Evolutionary conservation across 2,888 invertebrate genomes (phyloP), one percentile per base, ranked within the genome.

Genomic region (Morinoia aosen): DNA sequence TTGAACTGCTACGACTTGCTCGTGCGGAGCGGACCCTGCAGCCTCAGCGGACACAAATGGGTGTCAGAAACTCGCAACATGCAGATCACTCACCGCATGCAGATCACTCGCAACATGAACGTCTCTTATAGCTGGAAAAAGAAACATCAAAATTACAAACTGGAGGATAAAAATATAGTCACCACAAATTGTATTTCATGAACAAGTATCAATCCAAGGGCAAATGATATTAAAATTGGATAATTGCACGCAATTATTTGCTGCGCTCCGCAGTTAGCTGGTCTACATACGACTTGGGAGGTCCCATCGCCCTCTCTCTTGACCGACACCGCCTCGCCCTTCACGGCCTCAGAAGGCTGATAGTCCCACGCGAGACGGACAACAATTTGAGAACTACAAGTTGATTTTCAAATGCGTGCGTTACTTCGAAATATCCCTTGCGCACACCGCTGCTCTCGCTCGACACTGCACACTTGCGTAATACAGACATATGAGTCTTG

Each of bases 201-300:
- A 16, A 33, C 76, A 76, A 33, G 76, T 33, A 76, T 76, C 76
- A 76, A 76, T 76, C 76, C 25, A 25, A 33, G 10, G 76, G 76
- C 33, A 76, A 76, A 76, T 76, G 76, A 76, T 76, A 76, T 76
- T 76, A 76, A 76, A 76, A 76, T 76, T 76, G 76, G 76, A 76
- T 76, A 76, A 76, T 76, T 76, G 76, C 76, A 76, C 76, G 33
- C 76, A 76, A 76, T 76, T 76, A 76, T 76, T 25, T 5, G 19
- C 33, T 33, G 76, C 25, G 2, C 61, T 33, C 25, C 76, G 76
- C 25, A 76, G 76, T 76, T 76, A 25, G 16, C 25, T 33, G 76
- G 76, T 33, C 25, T 76, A 76, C 76, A 76, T 33, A 33, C 76
- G 76, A 76, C 76, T 76, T 76, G 76, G 76, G 76, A 76, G 76